A percentile compares a stretch with the other conserved stretches of the same genome.
Evolutionary conservation across 2,888 invertebrate genomes (phyloP).

Genomic region (Marronus borbonicus): DNA sequence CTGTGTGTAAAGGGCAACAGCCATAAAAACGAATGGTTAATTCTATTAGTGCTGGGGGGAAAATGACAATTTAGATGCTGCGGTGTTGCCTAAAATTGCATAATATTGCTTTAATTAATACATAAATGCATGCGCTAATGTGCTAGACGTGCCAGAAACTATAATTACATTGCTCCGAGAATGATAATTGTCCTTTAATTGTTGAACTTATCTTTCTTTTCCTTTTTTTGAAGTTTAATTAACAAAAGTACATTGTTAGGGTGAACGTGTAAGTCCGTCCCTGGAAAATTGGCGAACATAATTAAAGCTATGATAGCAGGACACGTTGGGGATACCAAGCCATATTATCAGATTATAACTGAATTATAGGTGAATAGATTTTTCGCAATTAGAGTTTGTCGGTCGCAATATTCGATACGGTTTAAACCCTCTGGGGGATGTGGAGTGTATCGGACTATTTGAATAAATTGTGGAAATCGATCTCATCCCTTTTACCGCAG

Average conservation of each 20-base stretch:
- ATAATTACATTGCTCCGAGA: constrained; percentile 38
- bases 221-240: constrained; percentile 18
- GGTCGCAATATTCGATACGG: constrained; percentile 44
- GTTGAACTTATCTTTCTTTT: constrained; percentile 23
- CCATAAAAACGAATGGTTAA: constrained; percentile 66
- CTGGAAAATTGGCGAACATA: constrained; percentile 41
- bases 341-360: constrained; percentile 52
- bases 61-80: constrained; percentile 49
- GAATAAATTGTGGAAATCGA: constrained; percentile 23
- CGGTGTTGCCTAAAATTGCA: constrained; percentile 28
- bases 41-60: constrained; percentile 59
- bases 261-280: not conserved
- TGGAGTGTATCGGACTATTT: constrained; percentile 17
- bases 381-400: constrained; percentile 52
- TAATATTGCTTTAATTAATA: constrained; percentile 49
- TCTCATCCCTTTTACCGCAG: constrained; percentile 34
- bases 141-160: constrained; percentile 21
- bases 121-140: constrained; percentile 45
- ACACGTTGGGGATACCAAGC: constrained; percentile 48
- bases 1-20: constrained; percentile 61
- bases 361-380: constrained; percentile 52
- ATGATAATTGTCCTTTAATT: constrained; percentile 49
- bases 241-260: not conserved
- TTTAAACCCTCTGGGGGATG: constrained; percentile 1
- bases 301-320: constrained; percentile 52